Evolutionary conservation across 2,888 invertebrate species (phyloP).

Genomic region (Pantelozetes paolii): DNA sequence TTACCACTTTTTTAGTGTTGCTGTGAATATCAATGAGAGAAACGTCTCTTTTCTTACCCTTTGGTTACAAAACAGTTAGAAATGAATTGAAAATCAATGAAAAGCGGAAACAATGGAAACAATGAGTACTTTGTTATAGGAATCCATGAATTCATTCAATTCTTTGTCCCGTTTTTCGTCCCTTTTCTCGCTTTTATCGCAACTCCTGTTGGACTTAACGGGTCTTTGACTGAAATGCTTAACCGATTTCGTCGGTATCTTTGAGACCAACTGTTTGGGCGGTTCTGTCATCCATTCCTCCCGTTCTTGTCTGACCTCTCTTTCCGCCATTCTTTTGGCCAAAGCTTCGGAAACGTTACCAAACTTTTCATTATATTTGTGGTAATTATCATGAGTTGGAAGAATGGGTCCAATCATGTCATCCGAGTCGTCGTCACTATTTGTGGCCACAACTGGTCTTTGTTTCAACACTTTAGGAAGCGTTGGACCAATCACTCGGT

Average conservation of each 20-base stretch:
- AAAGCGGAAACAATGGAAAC: too few species aligned
- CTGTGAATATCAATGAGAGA: constrained; percentile 38
- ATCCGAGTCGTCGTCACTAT: constrained; percentile 32
- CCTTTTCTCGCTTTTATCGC: constrained; percentile 13
- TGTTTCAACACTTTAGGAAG: constrained; percentile 11
- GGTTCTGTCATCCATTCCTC: constrained; percentile 42
- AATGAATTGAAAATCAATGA: background rate
- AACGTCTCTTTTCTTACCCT: constrained; percentile 3
- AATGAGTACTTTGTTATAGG: constrained; percentile 22
- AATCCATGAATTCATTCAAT: constrained; percentile 24
- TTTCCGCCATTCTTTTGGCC: background rate
- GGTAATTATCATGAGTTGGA: constrained; percentile 18
- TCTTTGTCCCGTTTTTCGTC: constrained; percentile 24
- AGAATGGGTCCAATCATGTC: constrained; percentile 38
- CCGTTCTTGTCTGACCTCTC: constrained; percentile 12
- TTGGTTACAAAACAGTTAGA: too few species aligned
- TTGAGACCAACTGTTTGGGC: constrained; percentile 15
- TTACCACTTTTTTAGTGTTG: constrained; percentile 19
- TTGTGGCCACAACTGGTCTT: background rate
- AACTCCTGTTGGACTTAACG: background rate
- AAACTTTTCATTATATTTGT: constrained; percentile 10
- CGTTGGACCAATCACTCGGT: constrained; percentile 33
- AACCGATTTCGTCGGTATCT: constrained; percentile 35
- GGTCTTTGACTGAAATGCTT: constrained; percentile 40
- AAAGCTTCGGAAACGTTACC: background rate